A percentile compares a stretch with the other conserved stretches of the same genome.
Evolutionary conservation across 2,113 vertebrate genomes (phyloP).

Genomic region (Cephalopterus ornatus): DNA sequence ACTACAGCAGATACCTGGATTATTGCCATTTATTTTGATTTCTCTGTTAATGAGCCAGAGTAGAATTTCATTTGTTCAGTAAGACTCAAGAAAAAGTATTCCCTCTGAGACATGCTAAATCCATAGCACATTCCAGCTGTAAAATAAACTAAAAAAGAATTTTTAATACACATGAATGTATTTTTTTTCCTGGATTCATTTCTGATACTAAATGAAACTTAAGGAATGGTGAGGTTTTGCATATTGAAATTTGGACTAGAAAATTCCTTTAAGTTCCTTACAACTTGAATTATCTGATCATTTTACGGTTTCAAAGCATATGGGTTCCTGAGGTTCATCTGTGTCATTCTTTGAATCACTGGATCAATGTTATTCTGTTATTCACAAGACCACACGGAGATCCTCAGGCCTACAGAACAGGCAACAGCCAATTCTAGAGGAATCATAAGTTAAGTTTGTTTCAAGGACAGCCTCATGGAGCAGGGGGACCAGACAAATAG

Average conservation of each 20-base stretch:
- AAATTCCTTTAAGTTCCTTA: not conserved
- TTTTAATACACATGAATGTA: not conserved
- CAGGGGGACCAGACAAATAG: not conserved
- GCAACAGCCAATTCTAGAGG: not conserved
- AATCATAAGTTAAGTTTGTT: not conserved
- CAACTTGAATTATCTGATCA: not conserved
- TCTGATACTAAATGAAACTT: not conserved
- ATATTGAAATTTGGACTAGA: not conserved
- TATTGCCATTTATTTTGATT: constrained; percentile 43
- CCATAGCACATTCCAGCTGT: constrained; percentile 6
- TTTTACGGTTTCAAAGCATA: not conserved
- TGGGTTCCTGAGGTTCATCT: not conserved
- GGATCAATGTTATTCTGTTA: not conserved
- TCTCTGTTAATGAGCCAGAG: constrained; percentile 18
- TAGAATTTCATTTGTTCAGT: constrained; percentile 38
- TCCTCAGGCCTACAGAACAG: not conserved
- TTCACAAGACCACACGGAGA: not conserved
- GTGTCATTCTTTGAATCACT: not conserved
- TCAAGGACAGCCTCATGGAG: not conserved
- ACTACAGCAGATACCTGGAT: constrained; percentile 39
- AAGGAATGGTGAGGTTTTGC: not conserved
- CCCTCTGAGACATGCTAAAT: constrained; percentile 29
- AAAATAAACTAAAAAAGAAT: constrained; percentile 8
- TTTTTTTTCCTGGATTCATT: not conserved
- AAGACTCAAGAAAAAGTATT: constrained; percentile 2